Base-by-base conservation (phyloP, 2,113 vertebrate genomes). In the Athene noctua region DNA sequence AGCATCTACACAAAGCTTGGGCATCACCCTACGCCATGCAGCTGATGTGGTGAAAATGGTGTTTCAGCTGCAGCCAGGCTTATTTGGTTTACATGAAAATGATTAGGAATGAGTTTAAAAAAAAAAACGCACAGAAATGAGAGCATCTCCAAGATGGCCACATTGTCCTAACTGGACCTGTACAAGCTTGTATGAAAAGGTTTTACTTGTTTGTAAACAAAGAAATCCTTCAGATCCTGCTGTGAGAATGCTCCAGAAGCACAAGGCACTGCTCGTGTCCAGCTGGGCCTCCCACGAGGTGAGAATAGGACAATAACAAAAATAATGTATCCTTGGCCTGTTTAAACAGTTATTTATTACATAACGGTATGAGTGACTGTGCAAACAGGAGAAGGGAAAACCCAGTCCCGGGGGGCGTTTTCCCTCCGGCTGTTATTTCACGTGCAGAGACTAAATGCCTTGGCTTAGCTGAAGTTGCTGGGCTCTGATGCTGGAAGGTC, bases 211-310 rank as follows among this genome's bases (percentile, higher is more conserved):
- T 73, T 58, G 88, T 73, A 82, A 91, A 83, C 17, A 80, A 62
- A 95, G 92, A 81, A 80, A 88, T 80, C 90, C 94, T 93, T 67
- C 92, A 27, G 88, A 51, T 83, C 85, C 59, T 34, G 68, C 11
- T 1, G 6, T 20, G 85, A 92, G 87, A 58, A 75, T 47, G 84
- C 90, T 90, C 70, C 74, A 38, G 92, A 16, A 91, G 70, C 4
- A 0, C 70, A 22, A 25, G 81, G 90, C 62, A 7, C 58, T 0
- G 42, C 73, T 79, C 3, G 23, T 5, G 65, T 89, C 94, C 81
- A 68, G 70, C 84, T 47, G 34, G 54, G 58, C 34, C 72, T 90
- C 95, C 67, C 71, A 14, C 1, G 42, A 92, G 82, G 83, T 32
- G 63, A 54, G 67, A n/a, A 63, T 2, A 38, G 75, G 88, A 80